These are phyloP conservation scores for Actinopyga echinites DNA, from an alignment of 53 echinoderm and acorn worm genomes.

Conservation along the genomic window DNA sequence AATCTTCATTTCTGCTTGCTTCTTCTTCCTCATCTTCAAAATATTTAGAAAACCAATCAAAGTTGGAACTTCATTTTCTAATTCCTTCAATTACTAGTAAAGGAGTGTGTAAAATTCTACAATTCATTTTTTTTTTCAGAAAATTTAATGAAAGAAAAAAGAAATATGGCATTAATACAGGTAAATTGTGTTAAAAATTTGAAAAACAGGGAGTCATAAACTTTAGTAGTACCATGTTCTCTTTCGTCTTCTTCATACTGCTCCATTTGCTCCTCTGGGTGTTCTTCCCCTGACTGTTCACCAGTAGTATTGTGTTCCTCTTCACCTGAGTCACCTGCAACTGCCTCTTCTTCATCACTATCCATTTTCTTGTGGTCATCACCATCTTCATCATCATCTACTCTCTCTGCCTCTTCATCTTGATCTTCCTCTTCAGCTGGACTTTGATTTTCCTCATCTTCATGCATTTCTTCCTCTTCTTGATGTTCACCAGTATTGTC, in stretches of 20 bases:
- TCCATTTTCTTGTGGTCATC: not conserved
- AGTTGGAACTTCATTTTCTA: not conserved
- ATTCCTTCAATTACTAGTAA: not conserved
- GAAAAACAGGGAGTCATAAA: too few species aligned
- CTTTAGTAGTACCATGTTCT: too few species aligned
- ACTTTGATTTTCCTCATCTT: not conserved
- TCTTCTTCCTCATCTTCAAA: constrained; percentile 39
- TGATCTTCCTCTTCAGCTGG: not conserved
- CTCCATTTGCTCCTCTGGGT: not conserved
- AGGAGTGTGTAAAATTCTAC: not conserved
- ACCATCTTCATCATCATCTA: too few species aligned
- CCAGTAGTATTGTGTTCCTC: not conserved
- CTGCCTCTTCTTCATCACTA: constrained; percentile 5
- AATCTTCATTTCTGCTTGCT: constrained; percentile 29
- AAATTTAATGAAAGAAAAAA: too few species aligned
- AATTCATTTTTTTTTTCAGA: too few species aligned
- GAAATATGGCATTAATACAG: too few species aligned
- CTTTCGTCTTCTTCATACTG: not conserved
- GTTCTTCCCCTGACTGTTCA: not conserved
- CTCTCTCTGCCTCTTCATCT: not conserved
- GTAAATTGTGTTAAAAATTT: too few species aligned
- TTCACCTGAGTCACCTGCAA: not conserved
- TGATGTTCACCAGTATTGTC: not conserved
- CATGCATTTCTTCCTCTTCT: not conserved
- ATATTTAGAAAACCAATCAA: not conserved